phyloP scores from a whole-genome alignment of 2,888 invertebrate species.

The Scaptodrosophila latifasciaeformis region DNA sequence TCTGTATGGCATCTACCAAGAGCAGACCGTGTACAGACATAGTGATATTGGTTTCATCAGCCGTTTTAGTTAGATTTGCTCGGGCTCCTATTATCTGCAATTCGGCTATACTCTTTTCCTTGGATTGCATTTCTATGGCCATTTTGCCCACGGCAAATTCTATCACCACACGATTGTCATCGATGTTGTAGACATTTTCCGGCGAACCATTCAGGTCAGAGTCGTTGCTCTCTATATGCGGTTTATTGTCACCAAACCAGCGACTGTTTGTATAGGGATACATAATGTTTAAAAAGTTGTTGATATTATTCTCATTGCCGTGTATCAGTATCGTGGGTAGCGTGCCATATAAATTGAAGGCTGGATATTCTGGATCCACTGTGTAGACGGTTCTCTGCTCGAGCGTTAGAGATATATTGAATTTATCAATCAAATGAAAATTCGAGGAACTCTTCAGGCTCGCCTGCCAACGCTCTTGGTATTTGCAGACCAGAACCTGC shows the following conservation, averaged over 20 bases:
- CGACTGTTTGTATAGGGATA: slow-evolving; percentile 49
- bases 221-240: slow-evolving; percentile 22
- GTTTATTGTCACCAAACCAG: slow-evolving; percentile 24
- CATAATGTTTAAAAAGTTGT: slow-evolving; percentile 78
- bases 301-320: slow-evolving; percentile 92
- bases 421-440: slow-evolving; percentile 89
- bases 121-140: slow-evolving; percentile 89
- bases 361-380: slow-evolving; percentile 90
- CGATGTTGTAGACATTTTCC: slow-evolving; percentile 66
- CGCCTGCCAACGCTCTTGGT: slow-evolving; percentile 91
- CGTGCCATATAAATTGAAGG: slow-evolving; percentile 87
- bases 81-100: slow-evolving; percentile 93
- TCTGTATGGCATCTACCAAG: slow-evolving; percentile 95
- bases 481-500: slow-evolving; percentile 91
- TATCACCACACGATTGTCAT: slow-evolving; percentile 81
- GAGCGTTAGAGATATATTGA: slow-evolving; percentile 83
- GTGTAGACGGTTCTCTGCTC: slow-evolving; percentile 89
- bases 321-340: slow-evolving; percentile 92
- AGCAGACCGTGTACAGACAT: slow-evolving; percentile 94
- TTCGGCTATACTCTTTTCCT: slow-evolving; percentile 93
- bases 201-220: slow-evolving; percentile 24
- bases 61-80: slow-evolving; percentile 84
- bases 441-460: slow-evolving; percentile 88
- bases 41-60: slow-evolving; percentile 84
- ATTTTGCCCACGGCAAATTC: slow-evolving; percentile 92